Evolutionary conservation across 1,140 invertebrate genomes (phyloP).

Genomic region (Diabrotica virgifera): DNA sequence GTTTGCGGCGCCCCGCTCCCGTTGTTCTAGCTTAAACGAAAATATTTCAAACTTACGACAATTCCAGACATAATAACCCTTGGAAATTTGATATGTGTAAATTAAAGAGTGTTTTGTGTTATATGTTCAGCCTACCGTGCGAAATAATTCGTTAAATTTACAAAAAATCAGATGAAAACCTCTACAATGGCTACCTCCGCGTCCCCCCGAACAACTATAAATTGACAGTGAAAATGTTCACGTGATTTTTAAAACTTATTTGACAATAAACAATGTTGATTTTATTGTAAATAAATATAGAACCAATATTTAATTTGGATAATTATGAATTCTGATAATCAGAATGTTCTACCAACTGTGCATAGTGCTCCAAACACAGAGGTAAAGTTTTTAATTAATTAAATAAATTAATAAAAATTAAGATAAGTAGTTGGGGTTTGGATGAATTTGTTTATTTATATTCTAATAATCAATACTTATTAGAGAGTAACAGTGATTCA

Average conservation of each 20-base stretch:
- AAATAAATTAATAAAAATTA: too few relatives aligned
- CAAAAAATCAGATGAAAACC: conserved; percentile 25
- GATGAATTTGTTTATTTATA: too few relatives aligned
- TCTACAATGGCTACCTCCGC: conserved; percentile 63
- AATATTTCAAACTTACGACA: conserved; percentile 26
- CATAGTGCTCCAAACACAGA: conserved; percentile 53
- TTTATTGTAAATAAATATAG: conserved; percentile 42
- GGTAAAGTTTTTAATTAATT: conserved; percentile 43
- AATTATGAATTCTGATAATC: conserved; percentile 54
- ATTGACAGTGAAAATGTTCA: conserved; percentile 53
- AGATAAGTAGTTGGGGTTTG: too few relatives aligned
- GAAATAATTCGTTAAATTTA: neutral
- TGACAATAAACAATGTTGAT: neutral
- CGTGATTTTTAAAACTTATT: conserved; percentile 50
- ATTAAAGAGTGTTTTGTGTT: neutral
- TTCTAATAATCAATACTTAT: too few relatives aligned
- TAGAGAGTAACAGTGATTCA: too few relatives aligned
- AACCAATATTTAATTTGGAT: conserved; percentile 43
- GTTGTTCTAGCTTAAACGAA: conserved; percentile 27
- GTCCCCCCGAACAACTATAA: conserved; percentile 55
- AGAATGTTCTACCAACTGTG: conserved; percentile 54
- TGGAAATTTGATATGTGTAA: neutral
- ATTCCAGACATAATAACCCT: neutral
- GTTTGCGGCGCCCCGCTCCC: conserved; percentile 46
- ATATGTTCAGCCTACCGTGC: neutral